These are phyloP conservation scores for Aegithalos caudatus DNA, from an alignment of 2,113 vertebrate species.

Conservation along the genomic window DNA sequence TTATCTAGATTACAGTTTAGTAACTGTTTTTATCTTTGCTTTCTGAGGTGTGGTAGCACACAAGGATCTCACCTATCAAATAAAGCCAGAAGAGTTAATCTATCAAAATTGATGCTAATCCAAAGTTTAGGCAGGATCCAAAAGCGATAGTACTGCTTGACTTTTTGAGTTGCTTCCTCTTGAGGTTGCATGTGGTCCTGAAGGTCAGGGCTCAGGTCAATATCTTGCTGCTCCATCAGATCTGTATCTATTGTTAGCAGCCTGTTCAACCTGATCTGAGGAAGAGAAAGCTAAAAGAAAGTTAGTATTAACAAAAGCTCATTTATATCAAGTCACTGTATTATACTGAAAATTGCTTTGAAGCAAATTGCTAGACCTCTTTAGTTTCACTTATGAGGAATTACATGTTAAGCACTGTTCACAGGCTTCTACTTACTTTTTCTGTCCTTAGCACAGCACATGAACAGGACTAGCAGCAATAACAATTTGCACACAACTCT, in stretches of 20 bases:
- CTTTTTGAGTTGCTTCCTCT: constrained; percentile 84
- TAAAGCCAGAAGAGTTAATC: constrained; percentile 94
- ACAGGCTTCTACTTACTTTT: not conserved
- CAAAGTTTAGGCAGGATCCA: constrained; percentile 95
- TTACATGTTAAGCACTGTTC: not conserved
- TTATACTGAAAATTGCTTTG: not conserved
- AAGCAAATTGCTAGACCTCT: not conserved
- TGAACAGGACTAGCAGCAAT: not conserved
- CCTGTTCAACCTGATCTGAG: constrained; percentile 95
- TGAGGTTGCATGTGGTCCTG: constrained; percentile 85
- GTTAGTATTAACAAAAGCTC: constrained; percentile 31
- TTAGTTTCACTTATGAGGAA: not conserved
- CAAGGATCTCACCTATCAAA: constrained; percentile 87
- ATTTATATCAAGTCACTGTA: not conserved
- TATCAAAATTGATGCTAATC: constrained; percentile 96
- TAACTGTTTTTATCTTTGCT: not conserved
- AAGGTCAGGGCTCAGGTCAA: constrained; percentile 92
- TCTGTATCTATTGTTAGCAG: constrained; percentile 94
- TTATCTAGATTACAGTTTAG: not conserved
- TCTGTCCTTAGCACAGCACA: not conserved
- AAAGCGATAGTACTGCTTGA: constrained; percentile 94
- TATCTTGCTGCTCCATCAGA: constrained; percentile 92
- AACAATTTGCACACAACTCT: not conserved
- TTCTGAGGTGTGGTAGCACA: not conserved
- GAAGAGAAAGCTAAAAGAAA: constrained; percentile 82